Evolutionary conservation across 1,140 invertebrate species (phyloP).

Genomic region (Papilio polytes): DNA sequence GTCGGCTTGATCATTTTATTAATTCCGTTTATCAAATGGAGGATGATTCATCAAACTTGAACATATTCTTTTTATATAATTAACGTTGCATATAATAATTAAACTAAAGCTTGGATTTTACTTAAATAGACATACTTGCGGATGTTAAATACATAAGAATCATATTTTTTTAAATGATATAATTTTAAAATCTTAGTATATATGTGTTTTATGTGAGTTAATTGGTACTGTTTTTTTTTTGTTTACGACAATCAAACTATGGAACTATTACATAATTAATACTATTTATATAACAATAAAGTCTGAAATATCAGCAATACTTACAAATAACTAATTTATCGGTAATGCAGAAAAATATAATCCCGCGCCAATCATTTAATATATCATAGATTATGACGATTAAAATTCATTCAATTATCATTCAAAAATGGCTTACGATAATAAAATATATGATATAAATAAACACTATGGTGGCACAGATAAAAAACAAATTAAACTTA

Average conservation of each 20-base stretch:
- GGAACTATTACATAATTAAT: neutral
- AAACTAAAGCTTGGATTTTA: neutral
- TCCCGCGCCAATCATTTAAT: slow-evolving; percentile 36
- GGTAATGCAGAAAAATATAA: slow-evolving; percentile 28
- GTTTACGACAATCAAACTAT: neutral
- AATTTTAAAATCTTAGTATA: too few relatives aligned
- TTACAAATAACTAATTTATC: slow-evolving; percentile 15
- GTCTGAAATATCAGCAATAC: neutral
- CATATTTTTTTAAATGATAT: too few relatives aligned
- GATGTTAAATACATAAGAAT: too few relatives aligned
- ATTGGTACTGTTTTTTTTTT: too few relatives aligned
- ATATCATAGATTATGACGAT: slow-evolving; percentile 41
- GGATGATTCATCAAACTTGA: neutral
- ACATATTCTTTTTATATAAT: neutral
- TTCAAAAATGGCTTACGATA: slow-evolving; percentile 40
- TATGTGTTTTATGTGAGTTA: too few relatives aligned
- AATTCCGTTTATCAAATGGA: neutral
- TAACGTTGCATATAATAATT: neutral
- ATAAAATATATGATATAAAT: slow-evolving; percentile 42
- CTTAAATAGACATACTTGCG: too few relatives aligned
- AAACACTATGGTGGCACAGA: slow-evolving; percentile 39
- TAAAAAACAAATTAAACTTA: slow-evolving; percentile 40
- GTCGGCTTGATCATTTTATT: slow-evolving; percentile 48
- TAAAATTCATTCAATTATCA: slow-evolving; percentile 44
- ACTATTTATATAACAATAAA: neutral